phyloP scores from a whole-genome alignment of 2,797 vertebrate genomes.

The Fringilla coelebs region DNA sequence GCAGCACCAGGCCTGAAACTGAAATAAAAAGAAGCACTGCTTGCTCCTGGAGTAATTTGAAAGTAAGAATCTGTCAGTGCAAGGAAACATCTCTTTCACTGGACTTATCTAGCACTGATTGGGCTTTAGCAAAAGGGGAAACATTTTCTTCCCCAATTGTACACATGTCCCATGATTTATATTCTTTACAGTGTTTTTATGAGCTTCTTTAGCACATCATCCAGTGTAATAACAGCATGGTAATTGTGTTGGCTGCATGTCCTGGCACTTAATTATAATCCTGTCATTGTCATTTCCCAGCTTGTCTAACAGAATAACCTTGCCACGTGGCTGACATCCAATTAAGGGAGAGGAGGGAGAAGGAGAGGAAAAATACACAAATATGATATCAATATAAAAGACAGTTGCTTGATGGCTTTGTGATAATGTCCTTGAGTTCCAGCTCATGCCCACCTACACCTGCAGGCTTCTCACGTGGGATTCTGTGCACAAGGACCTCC shows the following conservation, averaged over 20 bases:
- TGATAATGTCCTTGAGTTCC: background rate
- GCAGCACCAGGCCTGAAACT: background rate
- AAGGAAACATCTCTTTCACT: background rate
- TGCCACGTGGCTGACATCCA: constrained; percentile 65
- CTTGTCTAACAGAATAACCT: constrained; percentile 71
- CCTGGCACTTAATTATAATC: constrained; percentile 74
- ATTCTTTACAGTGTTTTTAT: constrained; percentile 67
- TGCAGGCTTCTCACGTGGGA: background rate
- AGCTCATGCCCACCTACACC: background rate
- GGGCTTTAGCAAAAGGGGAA: background rate
- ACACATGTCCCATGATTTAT: constrained; percentile 54
- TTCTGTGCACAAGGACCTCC: background rate
- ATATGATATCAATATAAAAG: background rate
- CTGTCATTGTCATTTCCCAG: constrained; percentile 72
- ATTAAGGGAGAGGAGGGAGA: background rate
- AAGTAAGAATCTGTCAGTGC: background rate
- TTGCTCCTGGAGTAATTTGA: background rate
- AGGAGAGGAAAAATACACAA: background rate
- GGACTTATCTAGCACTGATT: background rate
- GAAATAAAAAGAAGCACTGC: background rate
- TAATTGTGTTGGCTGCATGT: constrained; percentile 75
- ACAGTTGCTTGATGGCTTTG: background rate
- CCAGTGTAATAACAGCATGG: constrained; percentile 64
- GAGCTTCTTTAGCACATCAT: constrained; percentile 67
- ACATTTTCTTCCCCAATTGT: background rate